Conservation (phyloP, 2,797 vertebrate species). For the Helicolenus hilgendorfi region DNA sequence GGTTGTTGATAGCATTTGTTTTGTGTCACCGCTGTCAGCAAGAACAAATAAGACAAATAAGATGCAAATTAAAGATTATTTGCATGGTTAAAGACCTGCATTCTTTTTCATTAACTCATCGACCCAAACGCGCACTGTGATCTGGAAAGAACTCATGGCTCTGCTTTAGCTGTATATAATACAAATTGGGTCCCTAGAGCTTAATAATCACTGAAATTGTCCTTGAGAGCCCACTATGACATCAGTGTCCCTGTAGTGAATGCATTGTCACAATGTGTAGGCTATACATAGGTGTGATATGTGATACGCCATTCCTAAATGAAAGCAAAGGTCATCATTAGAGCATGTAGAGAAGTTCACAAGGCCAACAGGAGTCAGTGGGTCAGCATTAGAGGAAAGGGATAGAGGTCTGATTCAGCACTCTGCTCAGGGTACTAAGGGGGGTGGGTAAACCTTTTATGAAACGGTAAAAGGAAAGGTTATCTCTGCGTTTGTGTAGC, state of each 20-base stretch:
- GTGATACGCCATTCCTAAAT: conserved; percentile 43
- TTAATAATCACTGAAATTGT: background rate
- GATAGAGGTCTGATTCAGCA: conserved; percentile 81
- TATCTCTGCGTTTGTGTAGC: conserved; percentile 37
- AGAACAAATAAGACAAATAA: background rate
- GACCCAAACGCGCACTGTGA: background rate
- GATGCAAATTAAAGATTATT: background rate
- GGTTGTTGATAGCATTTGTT: background rate
- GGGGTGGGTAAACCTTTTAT: conserved; percentile 60
- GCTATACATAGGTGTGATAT: conserved; percentile 33
- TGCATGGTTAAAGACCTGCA: background rate
- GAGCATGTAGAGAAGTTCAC: conserved; percentile 65
- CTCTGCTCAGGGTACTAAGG: conserved; percentile 47
- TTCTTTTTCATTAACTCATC: background rate
- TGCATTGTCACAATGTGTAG: background rate
- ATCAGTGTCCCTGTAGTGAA: background rate
- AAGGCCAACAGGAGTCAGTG: conserved; percentile 69
- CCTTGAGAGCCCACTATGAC: background rate
- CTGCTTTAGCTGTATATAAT: background rate
- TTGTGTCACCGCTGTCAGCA: background rate
- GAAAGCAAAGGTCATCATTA: conserved; percentile 65
- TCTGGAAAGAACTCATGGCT: background rate
- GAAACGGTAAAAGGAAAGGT: conserved; percentile 67
- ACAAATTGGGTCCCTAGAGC: background rate
- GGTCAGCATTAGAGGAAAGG: conserved; percentile 76